Evolutionary conservation across 2,888 invertebrate genomes (phyloP), one percentile per base, ranked within the genome.

Genomic region (Andrena minutula): DNA sequence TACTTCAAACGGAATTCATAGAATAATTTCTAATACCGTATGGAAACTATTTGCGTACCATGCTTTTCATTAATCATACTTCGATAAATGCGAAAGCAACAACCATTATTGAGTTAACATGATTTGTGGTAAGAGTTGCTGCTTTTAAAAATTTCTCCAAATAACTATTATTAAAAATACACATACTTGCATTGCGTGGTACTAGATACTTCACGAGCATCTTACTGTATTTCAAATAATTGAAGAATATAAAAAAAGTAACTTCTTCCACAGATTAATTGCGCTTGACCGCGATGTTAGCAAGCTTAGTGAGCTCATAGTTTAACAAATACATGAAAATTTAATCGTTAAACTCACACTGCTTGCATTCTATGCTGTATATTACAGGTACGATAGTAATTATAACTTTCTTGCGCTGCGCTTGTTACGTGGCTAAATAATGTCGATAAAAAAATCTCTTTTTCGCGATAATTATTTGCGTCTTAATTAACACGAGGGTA

Each of bases 401-500:
- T 56, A 32, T 47, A 64, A 23, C 32, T 10, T n/a, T 68, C 56
- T 63, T 49, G 53, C 51, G 49, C 3, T 47, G 23, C 28, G 7
- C 16, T n/a, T 4, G 10, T 26, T 71, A 32, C 5, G 6, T 28
- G n/a, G 69, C 4, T 58, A 69, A 49, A 32, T 69, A 60, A 47
- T 51, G 47, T 20, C 2, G 49, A 47, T 65, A 68, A 41, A 23
- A 23, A 53, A 64, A 79, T 60, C 30, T 69, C 41, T 41, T 73
- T 68, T 30, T 26, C 20, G 28, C 8, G 71, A 66, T 23, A 53
- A 20, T 3, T n/a, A 72, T 56, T 71, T 63, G 74, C 20, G 60
- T 47, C 56, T 72, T 77, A 77, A 70, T 83, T 83, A 71, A 23
- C 35, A 60, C n/a, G 49, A 47, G 41, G 12, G 16, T 16, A 65